Base-by-base conservation (phyloP, 2,888 invertebrate genomes). In the Drosophila fulvimacula region DNA sequence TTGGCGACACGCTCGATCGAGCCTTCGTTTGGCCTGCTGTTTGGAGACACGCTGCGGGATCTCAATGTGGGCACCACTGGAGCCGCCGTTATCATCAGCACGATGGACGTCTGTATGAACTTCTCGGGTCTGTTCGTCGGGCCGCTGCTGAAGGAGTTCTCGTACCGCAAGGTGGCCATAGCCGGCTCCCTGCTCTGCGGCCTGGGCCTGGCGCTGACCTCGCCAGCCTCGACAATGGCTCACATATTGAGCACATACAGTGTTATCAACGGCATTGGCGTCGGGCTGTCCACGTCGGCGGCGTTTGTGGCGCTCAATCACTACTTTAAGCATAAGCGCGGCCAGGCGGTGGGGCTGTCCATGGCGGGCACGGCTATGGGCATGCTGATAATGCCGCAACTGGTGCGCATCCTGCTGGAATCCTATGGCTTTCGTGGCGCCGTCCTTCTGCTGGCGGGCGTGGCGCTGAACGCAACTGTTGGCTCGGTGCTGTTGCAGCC, bases 301-400 rank as follows among this genome's bases (percentile, higher is more conserved):
- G 95, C 96, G 0, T 96, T 96, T 91, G 96, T 96, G 11, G 95
- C 96, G 0, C 92, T 96, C 3, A 96, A 96, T 92, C 95, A 96
- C 87, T 96, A 95, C 90, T 96, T 96, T 90, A 94, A 95, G 17
- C 95, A 95, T 90, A 95, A 95, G 90, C 94, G 96, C 24, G 96
- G 96, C 0, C 96, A 96, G 91, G 96, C 96, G 0, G 96, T 96
- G 9, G 96, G 96, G 0, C 93, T 96, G 27, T 96, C 96, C 0
- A 95, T 96, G 94, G 96, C 96, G 0, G 96, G 96, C 0, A 96
- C 96, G 0, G 96, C 96, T 5, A 93, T 96, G 80, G 96, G 96
- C 5, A 94, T 96, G 93, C 95, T 96, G 94, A 93, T 96, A 68
- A 95, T 96, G 95, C 96, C 96, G 1, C 96, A 96, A 90, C 93